A percentile compares a stretch with the other conserved stretches of the same genome.
Conservation (phyloP, 2,888 invertebrate genomes). For the Trileptium ribeirensis region DNA sequence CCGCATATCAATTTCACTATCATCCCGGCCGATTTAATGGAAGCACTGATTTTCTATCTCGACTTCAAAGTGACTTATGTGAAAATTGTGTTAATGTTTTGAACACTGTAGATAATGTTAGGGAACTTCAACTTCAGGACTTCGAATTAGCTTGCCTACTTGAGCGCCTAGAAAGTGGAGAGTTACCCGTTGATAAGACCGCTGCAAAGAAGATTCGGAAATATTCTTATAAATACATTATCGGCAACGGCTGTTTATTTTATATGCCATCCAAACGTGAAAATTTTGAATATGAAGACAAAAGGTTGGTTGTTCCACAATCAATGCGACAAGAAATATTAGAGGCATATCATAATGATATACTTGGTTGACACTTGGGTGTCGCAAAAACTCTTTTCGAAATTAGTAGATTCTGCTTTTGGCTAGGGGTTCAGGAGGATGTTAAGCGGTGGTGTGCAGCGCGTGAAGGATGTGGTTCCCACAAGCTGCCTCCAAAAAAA, state of each 20-base stretch:
- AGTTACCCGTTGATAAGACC: background rate
- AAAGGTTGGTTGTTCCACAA: background rate
- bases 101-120: no score
- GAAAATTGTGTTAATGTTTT: no score
- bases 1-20: background rate
- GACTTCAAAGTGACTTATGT: no score
- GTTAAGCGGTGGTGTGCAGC: background rate
- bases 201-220: background rate
- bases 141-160: background rate
- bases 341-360: constrained; percentile 17
- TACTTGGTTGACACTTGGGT: background rate
- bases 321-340: background rate
- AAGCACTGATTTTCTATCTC: background rate
- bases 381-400: background rate
- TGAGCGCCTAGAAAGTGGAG: background rate
- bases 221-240: background rate
- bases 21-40: background rate
- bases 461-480: background rate
- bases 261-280: background rate
- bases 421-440: background rate
- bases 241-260: background rate
- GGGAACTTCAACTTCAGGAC: background rate
- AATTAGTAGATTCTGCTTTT: background rate
- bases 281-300: background rate
- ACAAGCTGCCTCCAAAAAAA: constrained; percentile 1